Conservation (phyloP, 2,888 invertebrate species). For the Athripsodes cinereus region DNA sequence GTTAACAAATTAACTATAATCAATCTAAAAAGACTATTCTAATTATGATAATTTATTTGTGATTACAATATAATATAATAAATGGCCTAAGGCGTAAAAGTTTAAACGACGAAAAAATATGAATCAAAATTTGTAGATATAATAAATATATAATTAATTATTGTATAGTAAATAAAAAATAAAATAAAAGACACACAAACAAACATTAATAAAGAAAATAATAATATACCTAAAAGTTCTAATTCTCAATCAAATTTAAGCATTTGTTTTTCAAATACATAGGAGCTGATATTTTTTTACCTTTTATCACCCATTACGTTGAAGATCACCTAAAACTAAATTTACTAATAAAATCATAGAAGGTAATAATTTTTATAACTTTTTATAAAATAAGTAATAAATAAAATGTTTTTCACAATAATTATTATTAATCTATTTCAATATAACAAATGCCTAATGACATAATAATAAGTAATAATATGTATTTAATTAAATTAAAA, state of each 20-base stretch:
- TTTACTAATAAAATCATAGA: conserved; percentile 24
- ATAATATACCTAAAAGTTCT: conserved; percentile 21
- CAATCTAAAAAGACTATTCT: too few relatives aligned
- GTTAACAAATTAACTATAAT: too few relatives aligned
- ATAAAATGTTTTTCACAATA: too few relatives aligned
- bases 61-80: not conserved
- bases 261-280: conserved; percentile 10
- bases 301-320: conserved; percentile 24
- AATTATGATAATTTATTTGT: not conserved
- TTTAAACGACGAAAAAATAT: too few relatives aligned
- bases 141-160: not conserved
- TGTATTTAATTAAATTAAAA: too few relatives aligned
- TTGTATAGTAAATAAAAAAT: too few relatives aligned
- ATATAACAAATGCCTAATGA: too few relatives aligned
- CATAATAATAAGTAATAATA: too few relatives aligned
- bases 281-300: conserved; percentile 19
- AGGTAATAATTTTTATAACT: too few relatives aligned
- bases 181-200: conserved; percentile 1
- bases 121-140: not conserved
- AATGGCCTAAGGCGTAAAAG: not conserved
- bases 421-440: too few relatives aligned
- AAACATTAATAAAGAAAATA: conserved; percentile 10
- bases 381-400: too few relatives aligned
- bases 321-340: conserved; percentile 27
- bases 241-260: conserved; percentile 15